Percentiles rank a stretch among this genome's conserved stretches.
Evolutionary conservation across 2,113 vertebrate genomes (phyloP).

Genomic region (Montifringilla adamsi): DNA sequence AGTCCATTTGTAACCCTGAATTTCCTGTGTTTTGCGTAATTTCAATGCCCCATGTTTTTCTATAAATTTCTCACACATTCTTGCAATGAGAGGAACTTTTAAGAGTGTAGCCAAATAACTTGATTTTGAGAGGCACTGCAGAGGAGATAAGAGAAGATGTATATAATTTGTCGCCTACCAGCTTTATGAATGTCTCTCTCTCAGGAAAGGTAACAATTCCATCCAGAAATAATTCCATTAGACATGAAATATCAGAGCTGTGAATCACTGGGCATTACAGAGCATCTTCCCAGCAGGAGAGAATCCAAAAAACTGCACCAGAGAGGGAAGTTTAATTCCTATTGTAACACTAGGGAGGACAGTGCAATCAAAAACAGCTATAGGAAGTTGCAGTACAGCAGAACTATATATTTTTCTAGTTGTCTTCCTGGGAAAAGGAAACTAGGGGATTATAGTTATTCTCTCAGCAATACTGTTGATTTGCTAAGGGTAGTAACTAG

Average conservation of each 20-base stretch:
- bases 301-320: not conserved
- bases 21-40: not conserved
- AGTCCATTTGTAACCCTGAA: not conserved
- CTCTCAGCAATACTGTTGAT: not conserved
- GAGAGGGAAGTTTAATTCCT: constrained; percentile 40
- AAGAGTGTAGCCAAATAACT: not conserved
- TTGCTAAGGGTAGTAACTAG: constrained; percentile 28
- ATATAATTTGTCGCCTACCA: constrained; percentile 48
- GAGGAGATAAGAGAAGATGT: not conserved
- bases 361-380: constrained; percentile 51
- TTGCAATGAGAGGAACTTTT: not conserved
- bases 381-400: constrained; percentile 17
- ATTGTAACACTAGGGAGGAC: constrained; percentile 16
- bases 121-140: not conserved
- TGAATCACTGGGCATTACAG: constrained; percentile 52
- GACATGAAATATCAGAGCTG: constrained; percentile 46
- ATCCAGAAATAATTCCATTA: constrained; percentile 56
- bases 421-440: constrained; percentile 32
- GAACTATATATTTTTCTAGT: constrained; percentile 30
- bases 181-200: constrained; percentile 33
- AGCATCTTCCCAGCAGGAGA: constrained; percentile 39
- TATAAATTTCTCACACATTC: not conserved
- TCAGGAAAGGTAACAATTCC: constrained; percentile 44
- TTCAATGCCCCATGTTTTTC: not conserved
- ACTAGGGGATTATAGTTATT: constrained; percentile 41